A percentile compares a stretch with the other conserved stretches of the same genome.
phyloP scores from a whole-genome alignment of 2,797 vertebrate species.

The Enteromius viviparus region DNA sequence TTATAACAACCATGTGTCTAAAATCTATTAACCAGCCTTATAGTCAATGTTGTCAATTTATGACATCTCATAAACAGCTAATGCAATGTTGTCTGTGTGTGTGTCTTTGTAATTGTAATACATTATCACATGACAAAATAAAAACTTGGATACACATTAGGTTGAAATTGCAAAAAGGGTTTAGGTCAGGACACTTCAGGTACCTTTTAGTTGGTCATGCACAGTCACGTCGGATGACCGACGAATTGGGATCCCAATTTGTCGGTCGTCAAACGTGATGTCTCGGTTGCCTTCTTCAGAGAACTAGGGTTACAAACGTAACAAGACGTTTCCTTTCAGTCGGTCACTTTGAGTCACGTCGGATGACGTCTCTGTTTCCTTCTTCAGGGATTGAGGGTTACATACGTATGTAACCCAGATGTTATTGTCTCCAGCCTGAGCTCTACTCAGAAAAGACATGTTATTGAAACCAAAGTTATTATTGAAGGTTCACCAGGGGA shows the following conservation, averaged over 20 bases:
- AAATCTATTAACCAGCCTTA: not conserved
- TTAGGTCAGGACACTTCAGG: not conserved
- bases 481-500: not conserved
- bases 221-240: no score
- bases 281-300: no score
- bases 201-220: no score
- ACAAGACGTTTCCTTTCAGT: no score
- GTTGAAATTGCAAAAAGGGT: not conserved
- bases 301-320: no score
- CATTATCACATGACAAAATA: not conserved
- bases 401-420: no score
- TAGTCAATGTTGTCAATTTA: not conserved
- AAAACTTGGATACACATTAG: not conserved
- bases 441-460: slow-evolving; percentile 1
- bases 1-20: not conserved
- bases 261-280: no score
- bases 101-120: not conserved
- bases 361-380: no score
- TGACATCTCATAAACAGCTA: not conserved
- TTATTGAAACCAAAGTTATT: slow-evolving; percentile 3
- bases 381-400: no score
- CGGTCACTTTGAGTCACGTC: no score
- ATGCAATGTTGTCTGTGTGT: not conserved
- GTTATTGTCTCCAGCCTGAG: not conserved
- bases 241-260: no score